Conservation (phyloP, 2,888 invertebrate species). For the Aromia moschata region DNA sequence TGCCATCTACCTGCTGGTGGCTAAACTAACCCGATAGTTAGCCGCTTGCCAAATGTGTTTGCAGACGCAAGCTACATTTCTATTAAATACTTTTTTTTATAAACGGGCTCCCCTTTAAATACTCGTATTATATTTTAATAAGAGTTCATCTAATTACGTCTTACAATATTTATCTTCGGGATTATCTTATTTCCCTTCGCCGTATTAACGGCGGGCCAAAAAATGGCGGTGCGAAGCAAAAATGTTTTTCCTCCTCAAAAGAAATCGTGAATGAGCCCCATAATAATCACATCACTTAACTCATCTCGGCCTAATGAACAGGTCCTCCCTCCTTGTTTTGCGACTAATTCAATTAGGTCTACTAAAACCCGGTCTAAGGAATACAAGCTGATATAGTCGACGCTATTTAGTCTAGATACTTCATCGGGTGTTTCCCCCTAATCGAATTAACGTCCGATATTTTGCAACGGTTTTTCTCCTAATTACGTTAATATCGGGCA, state of each 20-base stretch:
- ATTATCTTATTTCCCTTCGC: no score
- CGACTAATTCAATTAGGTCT: constrained; percentile 1
- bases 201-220: no score
- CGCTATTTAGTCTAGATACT: not conserved
- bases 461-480: constrained; percentile 1
- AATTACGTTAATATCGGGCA: not conserved
- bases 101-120: no score
- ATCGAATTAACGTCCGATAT: constrained; percentile 4
- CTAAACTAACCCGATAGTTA: no score
- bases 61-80: no score
- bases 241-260: not conserved
- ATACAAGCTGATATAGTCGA: not conserved
- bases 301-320: not conserved
- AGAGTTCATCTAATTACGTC: no score
- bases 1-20: no score
- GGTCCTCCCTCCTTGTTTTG: not conserved
- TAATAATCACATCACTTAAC: constrained; percentile 1
- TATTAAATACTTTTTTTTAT: no score
- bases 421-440: not conserved
- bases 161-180: no score
- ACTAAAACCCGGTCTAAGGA: constrained; percentile 1
- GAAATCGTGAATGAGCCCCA: not conserved
- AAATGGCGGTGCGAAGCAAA: no score
- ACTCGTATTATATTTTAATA: no score
- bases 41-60: no score